Conservation (phyloP, 1,140 invertebrate genomes). For the Anadara kagoshimensis region DNA sequence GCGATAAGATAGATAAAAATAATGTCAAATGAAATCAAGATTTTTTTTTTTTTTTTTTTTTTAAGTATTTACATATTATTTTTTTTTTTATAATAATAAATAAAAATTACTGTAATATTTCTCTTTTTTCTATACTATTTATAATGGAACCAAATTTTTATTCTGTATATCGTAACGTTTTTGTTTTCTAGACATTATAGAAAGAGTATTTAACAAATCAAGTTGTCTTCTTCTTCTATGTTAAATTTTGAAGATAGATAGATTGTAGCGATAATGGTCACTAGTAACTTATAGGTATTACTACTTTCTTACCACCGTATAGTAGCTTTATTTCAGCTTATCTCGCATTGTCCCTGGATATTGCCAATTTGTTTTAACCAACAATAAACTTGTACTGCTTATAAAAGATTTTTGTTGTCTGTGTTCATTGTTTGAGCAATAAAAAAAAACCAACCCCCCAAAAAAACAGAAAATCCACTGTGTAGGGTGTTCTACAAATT, state of each 20-base stretch:
- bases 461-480: no score
- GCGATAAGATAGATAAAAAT: conserved; percentile 4
- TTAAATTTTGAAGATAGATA: conserved; percentile 11
- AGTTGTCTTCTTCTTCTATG: conserved; percentile 12
- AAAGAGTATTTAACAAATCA: conserved; percentile 17
- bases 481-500: no score
- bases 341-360: conserved; percentile 42
- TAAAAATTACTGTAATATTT: conserved; percentile 5
- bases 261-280: conserved; percentile 2
- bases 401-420: neutral
- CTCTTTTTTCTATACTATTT: conserved; percentile 3
- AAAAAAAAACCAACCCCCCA: no score
- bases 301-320: conserved; percentile 14
- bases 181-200: conserved; percentile 7
- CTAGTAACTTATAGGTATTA: neutral
- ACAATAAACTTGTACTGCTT: conserved; percentile 51
- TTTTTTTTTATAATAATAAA: conserved; percentile 2
- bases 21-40: conserved; percentile 13
- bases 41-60: conserved; percentile 23
- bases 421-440: no score
- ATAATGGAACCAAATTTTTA: conserved; percentile 9
- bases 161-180: conserved; percentile 5
- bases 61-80: conserved; percentile 12
- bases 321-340: conserved; percentile 20
- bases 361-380: conserved; percentile 46